A percentile compares a stretch with the other conserved stretches of the same genome.
These are phyloP conservation scores for Lamproptera curius DNA, from an alignment of 2,888 invertebrate species.

Conservation along the genomic window DNA sequence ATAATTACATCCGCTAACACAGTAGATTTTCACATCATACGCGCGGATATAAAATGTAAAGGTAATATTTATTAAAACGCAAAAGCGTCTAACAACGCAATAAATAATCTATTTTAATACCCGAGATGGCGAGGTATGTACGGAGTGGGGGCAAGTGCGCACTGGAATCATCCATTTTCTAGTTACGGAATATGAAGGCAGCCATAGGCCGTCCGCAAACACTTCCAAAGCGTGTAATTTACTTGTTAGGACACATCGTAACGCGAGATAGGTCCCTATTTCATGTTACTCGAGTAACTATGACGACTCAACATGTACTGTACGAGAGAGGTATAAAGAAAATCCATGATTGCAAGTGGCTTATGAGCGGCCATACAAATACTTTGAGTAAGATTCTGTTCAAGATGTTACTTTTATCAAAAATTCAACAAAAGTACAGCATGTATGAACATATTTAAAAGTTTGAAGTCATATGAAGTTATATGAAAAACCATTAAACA, in stretches of 20 bases:
- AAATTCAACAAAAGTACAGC: too few relatives aligned
- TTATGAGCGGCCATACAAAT: too few relatives aligned
- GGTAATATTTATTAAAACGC: neutral
- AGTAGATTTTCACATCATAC: too few relatives aligned
- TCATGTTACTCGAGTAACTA: slow-evolving; percentile 4
- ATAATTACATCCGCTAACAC: too few relatives aligned
- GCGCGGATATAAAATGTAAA: too few relatives aligned
- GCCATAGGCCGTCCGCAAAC: slow-evolving; percentile 55
- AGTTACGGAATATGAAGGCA: slow-evolving; percentile 41
- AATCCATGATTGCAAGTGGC: too few relatives aligned
- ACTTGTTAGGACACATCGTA: slow-evolving; percentile 55
- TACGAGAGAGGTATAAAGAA: neutral
- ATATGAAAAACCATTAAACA: too few relatives aligned
- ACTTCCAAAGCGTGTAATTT: slow-evolving; percentile 60
- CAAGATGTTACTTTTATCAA: too few relatives aligned
- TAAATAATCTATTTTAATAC: neutral
- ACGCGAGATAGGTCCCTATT: slow-evolving; percentile 19
- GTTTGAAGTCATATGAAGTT: too few relatives aligned
- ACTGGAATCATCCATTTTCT: slow-evolving; percentile 26
- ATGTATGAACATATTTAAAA: too few relatives aligned
- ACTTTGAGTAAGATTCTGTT: too few relatives aligned
- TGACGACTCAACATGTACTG: neutral
- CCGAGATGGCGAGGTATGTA: neutral
- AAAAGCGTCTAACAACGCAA: neutral
- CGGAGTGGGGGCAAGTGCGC: neutral